Evolutionary conservation across 2,797 vertebrate genomes (phyloP), one percentile per base, ranked within the genome.

Genomic region (Semotilus atromaculatus): DNA sequence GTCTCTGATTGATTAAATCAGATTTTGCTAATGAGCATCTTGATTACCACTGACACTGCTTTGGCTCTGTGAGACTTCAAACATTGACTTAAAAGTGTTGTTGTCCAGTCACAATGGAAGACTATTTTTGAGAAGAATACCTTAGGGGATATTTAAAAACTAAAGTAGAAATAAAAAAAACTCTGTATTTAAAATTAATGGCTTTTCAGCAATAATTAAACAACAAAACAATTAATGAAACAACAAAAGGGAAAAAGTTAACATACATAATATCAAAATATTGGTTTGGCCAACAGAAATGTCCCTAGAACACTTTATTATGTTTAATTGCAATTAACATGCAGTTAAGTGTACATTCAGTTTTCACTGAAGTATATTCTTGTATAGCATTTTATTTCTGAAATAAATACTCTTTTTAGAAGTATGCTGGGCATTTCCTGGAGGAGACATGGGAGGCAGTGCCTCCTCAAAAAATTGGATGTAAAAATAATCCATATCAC

Each of bases 21-120:
- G 75, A 77, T 78, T 62, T 62, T 43, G 16, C 36, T 62, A 78
- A 64, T 64, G 58, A 51, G 29, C 38, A 31, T 64, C 40, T 64
- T 64, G 58, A 13, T 45, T 31, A 43, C 31, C 18, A 45, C 38
- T 78, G 26, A 29, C 45, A 74, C 71, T 74, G 26, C 71, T 74
- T 34, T 79, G 60, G 36, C 36, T 38, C 14, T 40, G 55, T 21
- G 76, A 79, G n/a, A 31, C 43, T 51, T 21, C 9, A 64, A 1
- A 31, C n/a, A 31, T 3, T 78, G 58, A 21, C n/a, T 43, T 73
- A 29, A 77, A 62, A 43, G 71, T 51, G 43, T 48, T 73, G 43
- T 29, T 51, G 43, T 5, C n/a, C 43, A 43, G 23, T 71, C 68
- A 45, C 40, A 29, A 45, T 10, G 14, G 26, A 72, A 19, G 10